phyloP scores from a whole-genome alignment of 2,888 invertebrate genomes.

The Ormyrus labotus region DNA sequence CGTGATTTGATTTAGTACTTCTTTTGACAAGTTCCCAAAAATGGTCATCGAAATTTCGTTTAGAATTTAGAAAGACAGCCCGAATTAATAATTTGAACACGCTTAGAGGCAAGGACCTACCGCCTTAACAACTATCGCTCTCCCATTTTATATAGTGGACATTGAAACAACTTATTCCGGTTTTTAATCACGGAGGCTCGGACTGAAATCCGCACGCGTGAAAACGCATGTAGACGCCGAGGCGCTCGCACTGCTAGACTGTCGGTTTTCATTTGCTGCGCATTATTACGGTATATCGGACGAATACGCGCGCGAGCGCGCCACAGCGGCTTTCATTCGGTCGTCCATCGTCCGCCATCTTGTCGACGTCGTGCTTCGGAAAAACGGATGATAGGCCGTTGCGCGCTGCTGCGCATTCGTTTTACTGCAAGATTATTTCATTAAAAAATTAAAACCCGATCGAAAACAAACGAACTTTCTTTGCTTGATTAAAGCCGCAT shows the following conservation, averaged over 20 bases:
- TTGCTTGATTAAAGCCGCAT: constrained; percentile 70
- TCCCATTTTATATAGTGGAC: constrained; percentile 74
- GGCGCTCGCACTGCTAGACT: constrained; percentile 76
- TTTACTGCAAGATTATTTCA: constrained; percentile 75
- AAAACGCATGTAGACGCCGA: constrained; percentile 72
- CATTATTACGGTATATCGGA: constrained; percentile 73
- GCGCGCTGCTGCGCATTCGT: constrained; percentile 63
- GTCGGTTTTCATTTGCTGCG: constrained; percentile 76
- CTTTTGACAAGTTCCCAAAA: constrained; percentile 4
- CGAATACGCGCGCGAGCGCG: constrained; percentile 67
- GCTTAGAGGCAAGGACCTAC: constrained; percentile 62
- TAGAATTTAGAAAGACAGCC: no score
- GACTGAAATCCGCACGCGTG: constrained; percentile 70
- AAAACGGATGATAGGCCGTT: not conserved
- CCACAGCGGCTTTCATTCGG: constrained; percentile 14
- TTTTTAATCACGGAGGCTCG: constrained; percentile 76
- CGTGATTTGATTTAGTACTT: constrained; percentile 15
- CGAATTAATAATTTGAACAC: not conserved
- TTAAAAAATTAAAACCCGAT: constrained; percentile 76
- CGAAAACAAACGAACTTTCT: constrained; percentile 72
- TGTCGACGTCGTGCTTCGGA: not conserved
- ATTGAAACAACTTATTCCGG: constrained; percentile 76
- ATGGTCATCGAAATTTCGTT: no score
- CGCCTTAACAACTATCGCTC: constrained; percentile 73
- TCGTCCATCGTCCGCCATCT: not conserved